Conservation (phyloP, 2,888 invertebrate species). For the Oscheius onirici region DNA sequence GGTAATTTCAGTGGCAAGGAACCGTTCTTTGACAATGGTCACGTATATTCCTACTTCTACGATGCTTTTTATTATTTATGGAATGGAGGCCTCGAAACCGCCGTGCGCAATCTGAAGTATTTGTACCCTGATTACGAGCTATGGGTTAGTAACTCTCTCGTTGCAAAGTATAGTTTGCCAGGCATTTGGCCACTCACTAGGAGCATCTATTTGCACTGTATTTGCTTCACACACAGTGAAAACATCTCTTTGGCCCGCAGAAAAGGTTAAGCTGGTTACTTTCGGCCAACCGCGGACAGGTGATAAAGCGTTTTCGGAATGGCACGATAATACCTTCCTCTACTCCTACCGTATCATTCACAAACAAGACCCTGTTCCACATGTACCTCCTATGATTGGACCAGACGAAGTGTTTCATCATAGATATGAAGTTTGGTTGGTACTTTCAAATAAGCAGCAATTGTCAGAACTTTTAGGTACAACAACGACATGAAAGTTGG, state of each 20-base stretch:
- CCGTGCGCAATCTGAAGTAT: conserved; percentile 8
- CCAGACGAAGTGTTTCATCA: conserved; percentile 32
- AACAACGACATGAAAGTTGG: conserved; percentile 34
- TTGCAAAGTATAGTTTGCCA: background rate
- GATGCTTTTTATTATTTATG: conserved; percentile 27
- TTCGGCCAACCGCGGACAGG: conserved; percentile 34
- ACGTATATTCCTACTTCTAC: conserved; percentile 25
- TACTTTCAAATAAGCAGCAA: background rate
- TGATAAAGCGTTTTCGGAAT: conserved; percentile 14
- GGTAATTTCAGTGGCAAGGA: conserved; percentile 8
- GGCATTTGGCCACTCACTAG: conserved; percentile 29
- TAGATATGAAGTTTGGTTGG: conserved; percentile 33
- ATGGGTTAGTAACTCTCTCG: conserved; percentile 1
- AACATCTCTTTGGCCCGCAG: background rate
- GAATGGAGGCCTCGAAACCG: conserved; percentile 20
- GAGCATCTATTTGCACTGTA: conserved; percentile 19
- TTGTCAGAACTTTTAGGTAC: conserved; percentile 17
- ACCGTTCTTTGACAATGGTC: conserved; percentile 22
- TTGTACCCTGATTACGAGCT: conserved; percentile 25
- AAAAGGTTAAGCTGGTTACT: conserved; percentile 23
- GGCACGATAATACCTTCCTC: conserved; percentile 29
- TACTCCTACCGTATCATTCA: conserved; percentile 31
- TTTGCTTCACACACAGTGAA: conserved; percentile 30
- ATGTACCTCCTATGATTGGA: conserved; percentile 17
- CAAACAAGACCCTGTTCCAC: conserved; percentile 30